Evolutionary conservation across 2,888 invertebrate genomes (phyloP).

Genomic region (Epinotia nisella): DNA sequence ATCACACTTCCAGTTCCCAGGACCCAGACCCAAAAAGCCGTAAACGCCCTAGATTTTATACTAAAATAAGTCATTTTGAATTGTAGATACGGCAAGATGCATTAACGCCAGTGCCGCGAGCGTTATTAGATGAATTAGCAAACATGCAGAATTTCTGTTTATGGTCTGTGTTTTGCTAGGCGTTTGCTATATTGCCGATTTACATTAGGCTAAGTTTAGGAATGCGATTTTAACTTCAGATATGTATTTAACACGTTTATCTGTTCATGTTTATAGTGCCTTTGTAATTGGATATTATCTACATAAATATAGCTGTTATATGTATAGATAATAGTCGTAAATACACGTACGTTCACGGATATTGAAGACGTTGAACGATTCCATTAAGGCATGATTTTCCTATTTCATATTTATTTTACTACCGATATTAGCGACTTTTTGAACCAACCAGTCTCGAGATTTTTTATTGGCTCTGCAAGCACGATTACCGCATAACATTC

Average conservation of each 20-base stretch:
- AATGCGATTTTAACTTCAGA: background rate
- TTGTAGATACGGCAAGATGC: background rate
- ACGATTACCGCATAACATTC: no score
- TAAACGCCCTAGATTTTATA: background rate
- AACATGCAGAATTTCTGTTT: background rate
- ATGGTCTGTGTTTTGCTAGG: slow-evolving; percentile 9
- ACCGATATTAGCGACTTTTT: no score
- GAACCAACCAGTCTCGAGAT: no score
- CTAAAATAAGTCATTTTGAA: background rate
- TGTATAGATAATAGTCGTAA: no score
- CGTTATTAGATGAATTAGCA: slow-evolving; percentile 37
- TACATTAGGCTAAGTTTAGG: background rate
- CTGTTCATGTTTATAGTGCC: background rate
- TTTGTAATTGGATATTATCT: no score
- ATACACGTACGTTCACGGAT: no score
- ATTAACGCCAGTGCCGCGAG: slow-evolving; percentile 2
- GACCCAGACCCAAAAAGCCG: background rate
- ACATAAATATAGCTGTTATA: no score
- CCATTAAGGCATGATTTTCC: no score
- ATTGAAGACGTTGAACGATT: no score
- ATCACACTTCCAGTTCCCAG: slow-evolving; percentile 8
- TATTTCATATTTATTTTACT: no score
- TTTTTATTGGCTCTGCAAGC: no score
- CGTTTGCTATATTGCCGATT: background rate
- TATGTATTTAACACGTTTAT: background rate